Base-by-base conservation (phyloP, 2,888 invertebrate species). In the Drosophila maculinotata region DNA sequence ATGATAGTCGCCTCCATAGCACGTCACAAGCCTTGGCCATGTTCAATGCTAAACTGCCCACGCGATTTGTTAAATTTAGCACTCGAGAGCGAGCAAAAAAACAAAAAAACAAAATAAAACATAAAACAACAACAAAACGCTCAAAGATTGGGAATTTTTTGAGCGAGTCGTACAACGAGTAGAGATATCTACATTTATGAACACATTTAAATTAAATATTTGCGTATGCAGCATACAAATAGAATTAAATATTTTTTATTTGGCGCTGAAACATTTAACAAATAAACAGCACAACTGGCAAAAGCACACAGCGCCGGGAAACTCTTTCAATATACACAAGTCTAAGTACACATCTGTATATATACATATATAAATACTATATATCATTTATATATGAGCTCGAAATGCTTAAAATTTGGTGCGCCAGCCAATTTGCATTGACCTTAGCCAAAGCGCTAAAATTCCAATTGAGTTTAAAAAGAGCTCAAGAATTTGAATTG, bases 11-110 rank as follows among this genome's bases (percentile, higher is more conserved):
- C 41, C 38, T 45, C 36, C 52, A 42, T 9, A 53, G 45, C 72
- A 56, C 80, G 83, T 79, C 80, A 79, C 80, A 73, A 73, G 83
- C 79, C 80, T 81, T 87, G 87, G 76, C 73, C 84, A 84, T 70
- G 69, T 71, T 84, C 83, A 85, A 88, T 81, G 79, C 63, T 76
- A 60, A 81, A 62, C 65, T 28, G 35, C 86, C 86, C 81, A 88
- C 86, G 75, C 79, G 48, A 76, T 75, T 84, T 63, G 76, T 72
- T 87, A 86, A 84, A 67, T 87, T 84, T 88, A 86, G 88, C 79
- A 69, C 52, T 59, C 60, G 65, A 65, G 45, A 63, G 57, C 28
- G 28, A 14, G 26, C 49, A 12, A 12, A n/a, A 12, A 51, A 38
- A n/a, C 33, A 14, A 1, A 30, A 12, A 1, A 35, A 35, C 12